Conservation (phyloP, 2,888 invertebrate genomes). For the Hemaris fuciformis region DNA sequence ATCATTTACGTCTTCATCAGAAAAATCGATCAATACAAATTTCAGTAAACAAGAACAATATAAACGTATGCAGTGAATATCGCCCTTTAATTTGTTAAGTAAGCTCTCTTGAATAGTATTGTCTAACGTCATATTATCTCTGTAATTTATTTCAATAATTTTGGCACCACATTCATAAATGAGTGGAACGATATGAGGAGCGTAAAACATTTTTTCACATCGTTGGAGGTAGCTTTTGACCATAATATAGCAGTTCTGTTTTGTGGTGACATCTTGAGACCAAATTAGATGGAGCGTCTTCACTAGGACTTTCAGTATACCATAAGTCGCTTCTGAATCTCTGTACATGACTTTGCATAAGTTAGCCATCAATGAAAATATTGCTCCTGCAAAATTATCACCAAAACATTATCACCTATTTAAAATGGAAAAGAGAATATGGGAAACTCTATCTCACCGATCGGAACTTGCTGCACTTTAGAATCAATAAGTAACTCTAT, state of each 20-base stretch:
- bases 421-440: not conserved
- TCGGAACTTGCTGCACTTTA: conserved; percentile 47
- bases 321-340: conserved; percentile 54
- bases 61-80: conserved; percentile 56
- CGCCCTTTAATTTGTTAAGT: conserved; percentile 50
- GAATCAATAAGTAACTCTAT: conserved; percentile 50
- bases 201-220: conserved; percentile 60
- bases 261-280: conserved; percentile 46
- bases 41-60: conserved; percentile 64
- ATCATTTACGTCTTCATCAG: conserved; percentile 42
- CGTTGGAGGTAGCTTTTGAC: conserved; percentile 63
- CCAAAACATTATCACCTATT: conserved; percentile 5
- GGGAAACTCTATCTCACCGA: conserved; percentile 46
- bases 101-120: conserved; percentile 48
- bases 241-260: conserved; percentile 71
- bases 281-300: conserved; percentile 58
- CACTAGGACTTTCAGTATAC: conserved; percentile 53
- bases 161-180: conserved; percentile 68
- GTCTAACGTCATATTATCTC: conserved; percentile 38
- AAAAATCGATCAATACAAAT: conserved; percentile 34
- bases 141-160: conserved; percentile 47
- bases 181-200: conserved; percentile 60
- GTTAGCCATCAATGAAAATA: conserved; percentile 60
- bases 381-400: conserved; percentile 48
- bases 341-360: conserved; percentile 67